Base-by-base conservation (phyloP, 2,797 vertebrate species). In the Chrosomus eos region DNA sequence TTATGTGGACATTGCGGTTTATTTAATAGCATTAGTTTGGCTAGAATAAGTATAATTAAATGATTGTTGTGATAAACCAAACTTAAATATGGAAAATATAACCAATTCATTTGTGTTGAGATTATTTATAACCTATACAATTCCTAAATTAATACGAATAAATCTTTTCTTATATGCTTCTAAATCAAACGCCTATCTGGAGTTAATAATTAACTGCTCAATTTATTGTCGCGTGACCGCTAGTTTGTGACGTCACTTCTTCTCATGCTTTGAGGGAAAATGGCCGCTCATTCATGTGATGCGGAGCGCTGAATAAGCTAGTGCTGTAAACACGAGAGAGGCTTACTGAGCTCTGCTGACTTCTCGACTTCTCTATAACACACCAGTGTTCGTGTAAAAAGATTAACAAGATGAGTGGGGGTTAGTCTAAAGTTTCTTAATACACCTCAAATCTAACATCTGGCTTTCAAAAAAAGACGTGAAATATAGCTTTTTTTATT, bases 211-310 rank as follows among this genome's bases (percentile, higher is more conserved):
- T 31, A 79, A 31, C 19, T 0, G 7, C 14, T 58, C n/a, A 51
- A 53, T 36, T 64, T 26, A 36, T 1, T 7, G 60, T 40, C 26
- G 53, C 26, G 38, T 48, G 40, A 71, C 4, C 45, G 43, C 53
- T 6, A 16, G 36, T 4, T 36, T 4, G 19, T 83, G 31, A 78
- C 82, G 67, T 83, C 76, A 88, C 82, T 80, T 60, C 79, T 81
- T 60, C 38, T 36, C 11, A 31, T 51, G 81, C 76, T 53, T 80
- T 87, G 88, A 87, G 81, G 87, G 90, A 93, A 95, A 94, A 95
- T 94, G 93, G 91, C 92, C 68, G 91, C 92, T 88, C 89, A 88
- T 89, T 90, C 87, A 88, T 74, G 81, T 83, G 81, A 90, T 89
- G 45, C 45, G 45, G 92, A 85, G 82, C 73, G 90, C 92, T 90